A percentile compares a stretch with the other conserved stretches of the same genome.
Evolutionary conservation across 2,797 vertebrate genomes (phyloP).

Genomic region (Paedocypris micromegethes): DNA sequence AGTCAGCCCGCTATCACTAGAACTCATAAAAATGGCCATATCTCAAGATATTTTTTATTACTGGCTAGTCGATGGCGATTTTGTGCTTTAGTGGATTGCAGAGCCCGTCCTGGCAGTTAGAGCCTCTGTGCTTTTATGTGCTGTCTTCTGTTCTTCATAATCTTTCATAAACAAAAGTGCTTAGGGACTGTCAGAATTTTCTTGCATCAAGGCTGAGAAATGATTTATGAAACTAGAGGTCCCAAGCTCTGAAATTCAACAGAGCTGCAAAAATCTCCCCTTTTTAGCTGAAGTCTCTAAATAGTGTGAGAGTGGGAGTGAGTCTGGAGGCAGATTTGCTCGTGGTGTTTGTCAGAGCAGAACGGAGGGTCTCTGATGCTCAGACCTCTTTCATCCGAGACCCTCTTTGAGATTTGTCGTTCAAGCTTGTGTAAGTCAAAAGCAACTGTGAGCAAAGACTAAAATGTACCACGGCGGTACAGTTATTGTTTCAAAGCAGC

Average conservation of each 20-base stretch:
- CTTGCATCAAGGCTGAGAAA: slow-evolving; percentile 20
- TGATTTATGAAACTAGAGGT: slow-evolving; percentile 27
- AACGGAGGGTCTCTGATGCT: slow-evolving; percentile 21
- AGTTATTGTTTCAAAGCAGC: slow-evolving; percentile 9
- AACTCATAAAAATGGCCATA: slow-evolving; percentile 8
- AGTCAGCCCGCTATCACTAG: slow-evolving; percentile 4
- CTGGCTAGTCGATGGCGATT: slow-evolving; percentile 25
- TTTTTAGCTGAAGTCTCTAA: slow-evolving; percentile 1
- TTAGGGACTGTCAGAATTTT: slow-evolving; percentile 19
- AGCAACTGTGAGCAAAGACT: slow-evolving; percentile 15
- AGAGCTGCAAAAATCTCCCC: slow-evolving; percentile 12
- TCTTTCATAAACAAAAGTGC: slow-evolving; percentile 37
- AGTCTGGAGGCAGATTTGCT: slow-evolving; percentile 26
- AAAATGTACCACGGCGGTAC: slow-evolving; percentile 4
- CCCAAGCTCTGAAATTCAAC: slow-evolving; percentile 25
- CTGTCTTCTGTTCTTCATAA: slow-evolving; percentile 34
- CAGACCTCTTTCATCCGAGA: not conserved
- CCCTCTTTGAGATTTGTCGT: slow-evolving; percentile 27
- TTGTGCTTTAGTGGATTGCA: slow-evolving; percentile 16
- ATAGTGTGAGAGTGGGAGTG: not conserved
- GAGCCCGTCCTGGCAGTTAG: slow-evolving; percentile 20
- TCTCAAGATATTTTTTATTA: slow-evolving; percentile 13
- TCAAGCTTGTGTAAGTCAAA: slow-evolving; percentile 16
- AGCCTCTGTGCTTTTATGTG: slow-evolving; percentile 24
- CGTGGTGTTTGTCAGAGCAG: slow-evolving; percentile 21